Base-by-base conservation (phyloP, 2,797 vertebrate species). In the Amblyopsis hoosieri region DNA sequence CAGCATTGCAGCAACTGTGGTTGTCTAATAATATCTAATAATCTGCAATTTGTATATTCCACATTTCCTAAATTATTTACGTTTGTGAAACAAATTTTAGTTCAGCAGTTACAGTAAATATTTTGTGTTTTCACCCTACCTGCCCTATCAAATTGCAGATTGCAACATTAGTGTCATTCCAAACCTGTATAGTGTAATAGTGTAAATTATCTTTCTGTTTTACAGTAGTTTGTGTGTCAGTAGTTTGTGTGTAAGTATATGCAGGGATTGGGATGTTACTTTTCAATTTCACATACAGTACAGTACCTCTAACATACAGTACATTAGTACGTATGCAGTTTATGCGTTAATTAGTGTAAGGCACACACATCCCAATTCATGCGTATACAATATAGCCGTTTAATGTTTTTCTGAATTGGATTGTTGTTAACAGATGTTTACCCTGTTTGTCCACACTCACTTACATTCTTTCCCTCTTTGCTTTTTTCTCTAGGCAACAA, bases 401-500 rank as follows among this genome's bases (percentile, higher is more conserved):
- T 67, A 2, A 62, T 64, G 31, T 51, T 65, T 29, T 71, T 56
- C 3, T 63, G 3, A 57, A 60, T 15, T 45, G n/a, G 47, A 23
- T 47, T 12, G 8, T 3, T 59, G 53, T 64, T 46, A 52, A 7
- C 23, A 65, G 8, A 54, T 3, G 74, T 70, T 58, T 1, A 69
- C 17, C 65, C 4, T 60, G 5, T 56, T 10, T 45, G 4, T 23
- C 12, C 12, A 3, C 54, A 6, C 45, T 53, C 12, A 29, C 66
- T 10, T 67, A n/a, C 33, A 56, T 54, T 67, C 31, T 60, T 19
- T 84, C 83, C 77, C 76, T 85, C 45, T 47, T 19, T 13, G 57
- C 69, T 76, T 62, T 81, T 90, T 78, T 75, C 23, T 88, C 8
- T 90, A 99, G 97, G 93, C 90, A 66, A 93, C 94, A 60, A 85